These are phyloP conservation scores for Trachurus trachurus DNA, from an alignment of 2,797 vertebrate species.

Conservation along the genomic window DNA sequence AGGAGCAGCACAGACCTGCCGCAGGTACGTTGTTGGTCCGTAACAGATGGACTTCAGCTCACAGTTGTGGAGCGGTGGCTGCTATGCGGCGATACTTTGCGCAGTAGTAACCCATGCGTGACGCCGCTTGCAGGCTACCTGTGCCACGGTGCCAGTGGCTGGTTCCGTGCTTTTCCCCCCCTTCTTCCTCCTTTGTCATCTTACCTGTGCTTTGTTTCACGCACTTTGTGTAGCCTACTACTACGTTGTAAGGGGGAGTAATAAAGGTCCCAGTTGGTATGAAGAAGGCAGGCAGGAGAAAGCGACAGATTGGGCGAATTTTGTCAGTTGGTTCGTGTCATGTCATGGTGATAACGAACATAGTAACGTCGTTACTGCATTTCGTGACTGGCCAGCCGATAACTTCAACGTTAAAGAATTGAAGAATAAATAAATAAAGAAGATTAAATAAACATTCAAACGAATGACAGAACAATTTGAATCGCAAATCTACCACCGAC, in stretches of 20 bases:
- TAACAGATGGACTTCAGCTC: neutral
- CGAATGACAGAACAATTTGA: neutral
- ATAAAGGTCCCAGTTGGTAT: neutral
- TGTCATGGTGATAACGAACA: neutral
- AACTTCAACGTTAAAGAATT: too few species aligned
- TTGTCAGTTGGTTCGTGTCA: neutral
- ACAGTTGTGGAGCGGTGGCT: constrained; percentile 26
- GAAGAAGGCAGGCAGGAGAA: neutral
- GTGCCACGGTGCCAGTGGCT: constrained; percentile 29
- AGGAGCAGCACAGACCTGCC: constrained; percentile 36
- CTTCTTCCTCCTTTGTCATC: neutral
- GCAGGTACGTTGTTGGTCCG: constrained; percentile 71
- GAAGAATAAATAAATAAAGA: too few species aligned
- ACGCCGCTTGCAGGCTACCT: constrained; percentile 48
- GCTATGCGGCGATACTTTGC: constrained; percentile 73
- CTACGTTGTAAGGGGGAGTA: neutral
- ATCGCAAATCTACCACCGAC: neutral
- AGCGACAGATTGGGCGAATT: neutral
- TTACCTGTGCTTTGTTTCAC: constrained; percentile 3
- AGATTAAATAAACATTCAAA: too few species aligned
- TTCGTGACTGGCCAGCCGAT: neutral
- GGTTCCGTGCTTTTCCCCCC: neutral
- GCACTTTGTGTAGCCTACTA: too few species aligned
- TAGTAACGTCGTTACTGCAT: constrained; percentile 15
- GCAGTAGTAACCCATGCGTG: constrained; percentile 64